Conservation (phyloP, 2,888 invertebrate species). For the Sarcophaga rosellei region DNA sequence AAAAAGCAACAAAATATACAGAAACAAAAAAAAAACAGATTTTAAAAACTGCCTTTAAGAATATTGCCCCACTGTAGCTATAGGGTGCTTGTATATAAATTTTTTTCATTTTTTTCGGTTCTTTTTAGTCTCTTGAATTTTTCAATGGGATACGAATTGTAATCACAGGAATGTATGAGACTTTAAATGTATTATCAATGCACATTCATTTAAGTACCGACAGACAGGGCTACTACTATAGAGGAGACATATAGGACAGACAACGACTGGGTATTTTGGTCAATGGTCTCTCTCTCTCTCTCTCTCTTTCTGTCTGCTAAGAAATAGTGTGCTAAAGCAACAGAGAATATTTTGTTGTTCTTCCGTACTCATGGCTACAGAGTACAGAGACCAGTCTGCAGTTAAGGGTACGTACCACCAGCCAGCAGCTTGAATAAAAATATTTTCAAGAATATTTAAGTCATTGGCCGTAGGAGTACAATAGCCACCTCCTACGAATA, state of each 20-base stretch:
- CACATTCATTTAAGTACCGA: background rate
- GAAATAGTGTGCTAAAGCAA: conserved; percentile 2
- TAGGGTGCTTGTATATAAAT: conserved; percentile 14
- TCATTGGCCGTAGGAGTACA: conserved; percentile 13
- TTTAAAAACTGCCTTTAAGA: conserved; percentile 39
- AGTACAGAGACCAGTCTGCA: background rate
- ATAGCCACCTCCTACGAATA: conserved; percentile 26
- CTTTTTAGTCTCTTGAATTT: background rate
- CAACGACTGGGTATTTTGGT: conserved; percentile 36
- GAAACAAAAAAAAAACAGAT: conserved; percentile 8
- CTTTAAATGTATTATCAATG: conserved; percentile 8
- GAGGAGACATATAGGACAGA: conserved; percentile 6
- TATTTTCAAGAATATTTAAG: conserved; percentile 26
- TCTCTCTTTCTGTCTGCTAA: background rate
- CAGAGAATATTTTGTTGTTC: conserved; percentile 1
- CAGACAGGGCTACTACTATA: background rate
- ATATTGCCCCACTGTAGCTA: conserved; percentile 35
- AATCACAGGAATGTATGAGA: conserved; percentile 31
- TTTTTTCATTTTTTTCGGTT: background rate
- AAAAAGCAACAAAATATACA: conserved; percentile 14
- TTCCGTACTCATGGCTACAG: conserved; percentile 11
- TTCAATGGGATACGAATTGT: conserved; percentile 30
- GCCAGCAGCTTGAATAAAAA: conserved; percentile 32
- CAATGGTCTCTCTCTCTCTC: conserved; percentile 16
- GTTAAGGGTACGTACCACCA: background rate